Evolutionary conservation across 2,113 vertebrate genomes (phyloP).

Genomic region (Nycticebus coucang): DNA sequence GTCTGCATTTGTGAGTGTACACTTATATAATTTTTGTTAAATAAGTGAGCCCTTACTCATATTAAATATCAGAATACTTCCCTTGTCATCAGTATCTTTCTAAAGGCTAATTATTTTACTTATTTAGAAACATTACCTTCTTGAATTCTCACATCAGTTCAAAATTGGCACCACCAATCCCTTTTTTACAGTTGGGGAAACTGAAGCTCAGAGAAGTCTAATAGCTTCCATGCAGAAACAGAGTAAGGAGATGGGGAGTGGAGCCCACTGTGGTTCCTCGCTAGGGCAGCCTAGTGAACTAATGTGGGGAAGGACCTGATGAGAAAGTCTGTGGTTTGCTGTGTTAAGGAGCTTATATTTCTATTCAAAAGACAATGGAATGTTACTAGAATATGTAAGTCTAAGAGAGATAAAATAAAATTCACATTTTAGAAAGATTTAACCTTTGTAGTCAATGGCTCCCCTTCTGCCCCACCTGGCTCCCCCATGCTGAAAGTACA

Average conservation of each 20-base stretch:
- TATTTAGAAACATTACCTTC: neutral
- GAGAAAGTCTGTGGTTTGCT: neutral
- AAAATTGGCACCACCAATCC: neutral
- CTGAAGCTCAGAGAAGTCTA: neutral
- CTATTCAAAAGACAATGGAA: neutral
- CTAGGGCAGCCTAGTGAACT: neutral
- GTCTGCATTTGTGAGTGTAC: neutral
- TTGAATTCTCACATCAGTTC: neutral
- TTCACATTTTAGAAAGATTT: neutral
- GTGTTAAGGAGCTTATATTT: neutral
- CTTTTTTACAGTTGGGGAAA: neutral
- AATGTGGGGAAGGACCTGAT: neutral
- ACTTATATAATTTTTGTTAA: neutral
- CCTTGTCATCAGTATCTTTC: neutral
- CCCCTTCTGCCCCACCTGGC: neutral
- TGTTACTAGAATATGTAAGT: neutral
- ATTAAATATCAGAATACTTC: neutral
- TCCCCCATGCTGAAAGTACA: neutral
- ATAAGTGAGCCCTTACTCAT: neutral
- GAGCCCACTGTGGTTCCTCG: neutral
- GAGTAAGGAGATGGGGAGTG: neutral
- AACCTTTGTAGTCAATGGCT: neutral
- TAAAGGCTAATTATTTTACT: neutral
- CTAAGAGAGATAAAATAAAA: neutral
- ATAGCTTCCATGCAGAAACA: neutral